These are phyloP conservation scores for Calidris pygmaea DNA, from an alignment of 2,113 vertebrate genomes.

Conservation along the genomic window DNA sequence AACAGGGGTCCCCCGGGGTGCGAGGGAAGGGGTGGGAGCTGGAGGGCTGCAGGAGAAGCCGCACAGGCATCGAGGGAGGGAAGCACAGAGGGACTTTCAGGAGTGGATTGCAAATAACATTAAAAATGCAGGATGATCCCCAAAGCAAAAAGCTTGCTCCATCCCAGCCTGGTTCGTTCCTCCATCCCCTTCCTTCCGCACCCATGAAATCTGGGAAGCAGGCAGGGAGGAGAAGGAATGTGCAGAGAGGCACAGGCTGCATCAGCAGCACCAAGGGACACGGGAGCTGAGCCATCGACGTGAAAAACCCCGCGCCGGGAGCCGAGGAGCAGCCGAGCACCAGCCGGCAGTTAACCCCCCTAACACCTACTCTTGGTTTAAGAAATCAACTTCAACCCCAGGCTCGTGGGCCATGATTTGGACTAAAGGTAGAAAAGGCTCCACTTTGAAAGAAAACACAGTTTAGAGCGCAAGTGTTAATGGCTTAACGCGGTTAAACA, in stretches of 20 bases:
- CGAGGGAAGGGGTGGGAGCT: rapidly evolving
- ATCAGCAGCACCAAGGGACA: background rate
- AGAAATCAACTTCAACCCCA: background rate
- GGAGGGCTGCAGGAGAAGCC: background rate
- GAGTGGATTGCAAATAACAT: background rate
- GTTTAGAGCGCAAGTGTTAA: background rate
- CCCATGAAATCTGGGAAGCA: background rate
- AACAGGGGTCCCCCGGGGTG: rapidly evolving
- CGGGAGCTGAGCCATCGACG: rapidly evolving
- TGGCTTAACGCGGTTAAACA: background rate
- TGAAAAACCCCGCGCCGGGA: background rate
- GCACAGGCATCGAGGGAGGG: background rate
- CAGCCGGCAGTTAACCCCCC: background rate
- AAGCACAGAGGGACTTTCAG: background rate
- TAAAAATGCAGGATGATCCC: background rate
- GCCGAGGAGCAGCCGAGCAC: background rate
- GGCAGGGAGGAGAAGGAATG: background rate
- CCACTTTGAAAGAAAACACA: background rate
- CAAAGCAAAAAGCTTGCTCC: background rate
- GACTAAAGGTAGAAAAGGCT: background rate
- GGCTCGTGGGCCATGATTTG: background rate
- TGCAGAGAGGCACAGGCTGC: background rate
- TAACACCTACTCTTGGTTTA: background rate
- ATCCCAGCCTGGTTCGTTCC: background rate
- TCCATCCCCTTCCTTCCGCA: background rate